Percentiles rank a stretch among this genome's conserved stretches.
These are phyloP conservation scores for Cotesia chilonis DNA, from an alignment of 1,140 invertebrate genomes.

Conservation along the genomic window DNA sequence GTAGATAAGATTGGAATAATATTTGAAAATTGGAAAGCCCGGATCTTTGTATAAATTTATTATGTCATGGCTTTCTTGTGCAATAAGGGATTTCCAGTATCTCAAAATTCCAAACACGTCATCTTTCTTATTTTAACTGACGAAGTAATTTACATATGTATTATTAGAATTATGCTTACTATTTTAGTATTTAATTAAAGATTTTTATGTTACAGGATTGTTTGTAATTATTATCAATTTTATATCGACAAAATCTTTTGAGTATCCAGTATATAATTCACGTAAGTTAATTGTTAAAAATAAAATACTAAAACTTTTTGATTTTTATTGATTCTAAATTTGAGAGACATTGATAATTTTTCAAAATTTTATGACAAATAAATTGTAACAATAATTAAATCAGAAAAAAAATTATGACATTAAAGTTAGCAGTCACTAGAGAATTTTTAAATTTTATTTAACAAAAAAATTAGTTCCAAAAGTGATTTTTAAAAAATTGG, in stretches of 20 bases:
- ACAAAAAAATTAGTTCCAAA: too few relatives aligned
- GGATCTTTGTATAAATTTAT: slow-evolving; percentile 10
- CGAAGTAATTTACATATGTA: not conserved
- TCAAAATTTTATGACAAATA: too few relatives aligned
- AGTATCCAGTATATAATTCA: slow-evolving; percentile 4
- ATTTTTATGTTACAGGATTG: slow-evolving; percentile 7
- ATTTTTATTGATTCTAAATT: not conserved
- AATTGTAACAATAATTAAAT: too few relatives aligned
- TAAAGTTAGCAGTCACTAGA: too few relatives aligned
- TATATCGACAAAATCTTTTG: not conserved
- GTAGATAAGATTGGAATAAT: slow-evolving; percentile 4
- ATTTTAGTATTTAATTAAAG: not conserved
- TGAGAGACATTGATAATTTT: too few relatives aligned
- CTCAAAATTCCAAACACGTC: not conserved
- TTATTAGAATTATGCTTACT: not conserved
- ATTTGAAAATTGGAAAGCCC: slow-evolving; percentile 34
- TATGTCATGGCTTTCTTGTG: slow-evolving; percentile 24
- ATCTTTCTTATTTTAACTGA: not conserved
- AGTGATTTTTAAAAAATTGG: too few relatives aligned
- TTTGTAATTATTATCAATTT: not conserved
- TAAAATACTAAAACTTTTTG: not conserved
- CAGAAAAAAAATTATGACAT: too few relatives aligned
- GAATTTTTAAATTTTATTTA: too few relatives aligned
- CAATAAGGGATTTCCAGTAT: slow-evolving; percentile 24
- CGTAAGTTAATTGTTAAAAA: slow-evolving; percentile 22